A percentile compares a stretch with the other conserved stretches of the same genome.
These are phyloP conservation scores for Zaprionus inermis DNA, from an alignment of 1,140 invertebrate genomes.

Conservation along the genomic window DNA sequence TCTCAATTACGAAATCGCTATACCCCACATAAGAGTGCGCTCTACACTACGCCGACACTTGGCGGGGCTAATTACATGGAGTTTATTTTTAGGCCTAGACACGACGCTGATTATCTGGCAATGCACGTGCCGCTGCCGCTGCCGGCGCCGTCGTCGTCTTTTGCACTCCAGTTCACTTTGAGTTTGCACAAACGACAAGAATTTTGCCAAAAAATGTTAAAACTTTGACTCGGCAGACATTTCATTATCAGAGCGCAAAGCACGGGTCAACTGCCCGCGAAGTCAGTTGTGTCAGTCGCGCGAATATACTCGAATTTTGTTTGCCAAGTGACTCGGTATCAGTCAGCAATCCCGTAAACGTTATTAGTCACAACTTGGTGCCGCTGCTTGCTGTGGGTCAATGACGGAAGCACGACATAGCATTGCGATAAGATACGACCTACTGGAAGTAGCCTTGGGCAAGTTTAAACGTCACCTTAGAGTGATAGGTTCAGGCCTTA, in stretches of 20 bases:
- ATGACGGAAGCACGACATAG: conserved; percentile 6
- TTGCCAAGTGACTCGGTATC: not conserved
- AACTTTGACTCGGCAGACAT: conserved; percentile 47
- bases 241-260: conserved; percentile 64
- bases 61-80: conserved; percentile 79
- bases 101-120: conserved; percentile 76
- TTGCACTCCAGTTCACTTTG: conserved; percentile 18
- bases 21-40: not conserved
- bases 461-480: not conserved
- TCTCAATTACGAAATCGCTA: no score
- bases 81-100: conserved; percentile 79
- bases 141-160: not conserved
- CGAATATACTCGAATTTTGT: conserved; percentile 6
- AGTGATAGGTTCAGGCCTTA: no score
- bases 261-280: conserved; percentile 14
- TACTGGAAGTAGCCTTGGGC: not conserved
- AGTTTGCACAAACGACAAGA: conserved; percentile 55
- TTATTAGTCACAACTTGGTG: conserved; percentile 7
- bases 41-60: conserved; percentile 40
- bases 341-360: not conserved
- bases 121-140: conserved; percentile 60
- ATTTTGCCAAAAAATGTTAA: conserved; percentile 70
- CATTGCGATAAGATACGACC: conserved; percentile 13
- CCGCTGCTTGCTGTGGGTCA: conserved; percentile 14
- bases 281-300: conserved; percentile 13